Evolutionary conservation across 2,113 vertebrate genomes (phyloP), one percentile per base, ranked within the genome.

Genomic region (Sturnira hondurensis): DNA sequence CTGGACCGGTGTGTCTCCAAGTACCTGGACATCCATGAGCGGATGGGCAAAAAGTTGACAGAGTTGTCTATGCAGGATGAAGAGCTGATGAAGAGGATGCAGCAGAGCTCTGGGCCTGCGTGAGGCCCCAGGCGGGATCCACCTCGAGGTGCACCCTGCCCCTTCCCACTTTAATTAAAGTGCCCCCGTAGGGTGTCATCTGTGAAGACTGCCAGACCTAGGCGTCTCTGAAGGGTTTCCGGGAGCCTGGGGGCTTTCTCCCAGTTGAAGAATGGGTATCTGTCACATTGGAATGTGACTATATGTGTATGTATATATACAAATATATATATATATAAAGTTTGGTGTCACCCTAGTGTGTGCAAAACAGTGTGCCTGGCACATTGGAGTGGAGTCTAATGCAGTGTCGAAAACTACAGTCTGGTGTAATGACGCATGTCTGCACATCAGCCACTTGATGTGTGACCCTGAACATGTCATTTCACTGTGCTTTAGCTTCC

Each of bases 1-100:
- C 98, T 99, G 97, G 99, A 99, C 97, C 99, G 99, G 77, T 99
- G 99, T 14, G 99, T 99, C 85, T 99, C 99, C 96, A 99, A 99
- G 97, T 99, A 99, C 98, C 98, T 99, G 97, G 99, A 99, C 97
- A 99, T 99, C 77, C 99, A 99, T 0, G 99, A 99, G 98, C 97
- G 98, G 56, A 99, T 99, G 98, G 99, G 99, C 63, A 99, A 99
- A 82, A 99, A 99, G 97, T 97, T 99, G 96, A 99, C 99, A 0
- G 99, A 99, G 97, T 98, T 99, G 38, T 99, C 99, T 0, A 98
- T 99, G 97, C 99, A 99, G 97, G 99, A 99, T 0, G 99, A 99
- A 92, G 99, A 99, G 84, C 96, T 98, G 94, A 99, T 99, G 99
- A 99, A 99, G 98, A 99, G 99, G 38, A 97, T 98, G 96, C 99